phyloP scores from a whole-genome alignment of 2,888 invertebrate genomes.

The Drosophila koepferae region DNA sequence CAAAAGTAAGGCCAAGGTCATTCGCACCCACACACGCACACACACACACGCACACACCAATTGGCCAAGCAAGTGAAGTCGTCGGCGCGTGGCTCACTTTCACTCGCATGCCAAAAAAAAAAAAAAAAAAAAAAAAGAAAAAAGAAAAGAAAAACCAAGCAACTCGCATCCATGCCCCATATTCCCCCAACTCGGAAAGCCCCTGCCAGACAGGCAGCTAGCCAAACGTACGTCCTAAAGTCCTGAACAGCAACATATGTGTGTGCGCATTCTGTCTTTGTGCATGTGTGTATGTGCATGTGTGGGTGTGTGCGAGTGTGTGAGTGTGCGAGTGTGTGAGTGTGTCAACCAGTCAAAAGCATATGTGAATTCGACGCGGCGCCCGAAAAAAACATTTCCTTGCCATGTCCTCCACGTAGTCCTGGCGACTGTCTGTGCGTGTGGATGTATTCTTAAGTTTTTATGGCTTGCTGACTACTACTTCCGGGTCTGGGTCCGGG shows the following conservation, averaged over 20 bases:
- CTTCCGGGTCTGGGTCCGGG: conserved; percentile 75
- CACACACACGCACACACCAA: conserved; percentile 45
- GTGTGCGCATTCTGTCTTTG: conserved; percentile 9
- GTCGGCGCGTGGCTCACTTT: conserved; percentile 72
- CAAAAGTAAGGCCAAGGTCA: conserved; percentile 78
- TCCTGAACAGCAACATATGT: conserved; percentile 53
- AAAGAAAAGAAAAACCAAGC: conserved; percentile 20
- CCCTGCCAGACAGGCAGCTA: conserved; percentile 46
- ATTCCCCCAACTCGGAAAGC: conserved; percentile 4
- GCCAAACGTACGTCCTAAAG: conserved; percentile 48
- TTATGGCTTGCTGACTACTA: conserved; percentile 81
- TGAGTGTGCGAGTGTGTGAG: conserved; percentile 33
- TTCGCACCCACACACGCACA: conserved; percentile 48
- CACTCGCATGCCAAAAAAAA: conserved; percentile 59
- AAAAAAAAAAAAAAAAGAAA: conserved; percentile 44
- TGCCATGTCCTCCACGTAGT: conserved; percentile 43
- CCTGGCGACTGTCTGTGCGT: conserved; percentile 51
- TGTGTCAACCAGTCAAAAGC: conserved; percentile 69
- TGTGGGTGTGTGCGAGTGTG: conserved; percentile 33
- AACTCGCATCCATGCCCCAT: conserved; percentile 14
- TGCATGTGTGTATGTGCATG: conserved; percentile 6
- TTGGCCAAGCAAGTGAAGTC: conserved; percentile 71
- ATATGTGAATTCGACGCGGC: conserved; percentile 65
- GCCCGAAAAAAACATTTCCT: conserved; percentile 53
- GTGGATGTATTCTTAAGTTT: conserved; percentile 71